Evolutionary conservation across 2,113 vertebrate genomes (phyloP), one percentile per base, ranked within the genome.

Genomic region (Malurus alboscapulatus): DNA sequence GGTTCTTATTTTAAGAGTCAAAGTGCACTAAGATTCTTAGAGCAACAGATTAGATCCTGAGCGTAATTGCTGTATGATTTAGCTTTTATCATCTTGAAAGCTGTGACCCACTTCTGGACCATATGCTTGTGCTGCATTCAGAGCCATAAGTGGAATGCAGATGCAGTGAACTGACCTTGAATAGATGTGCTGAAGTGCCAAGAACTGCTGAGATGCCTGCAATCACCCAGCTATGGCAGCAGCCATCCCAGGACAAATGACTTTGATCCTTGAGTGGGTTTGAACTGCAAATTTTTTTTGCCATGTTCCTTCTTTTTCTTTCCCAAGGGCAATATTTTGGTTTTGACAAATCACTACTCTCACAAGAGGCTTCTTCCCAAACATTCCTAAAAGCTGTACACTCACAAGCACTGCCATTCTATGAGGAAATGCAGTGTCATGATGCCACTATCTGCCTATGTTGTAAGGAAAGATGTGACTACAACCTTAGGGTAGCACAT

Each of bases 91-190:
- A 73, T 87, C 71, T 79, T n/a, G 62, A 76, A 76, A 76, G 25
- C 84, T 66, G 20, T 84, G 94, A 93, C 87, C 92, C 71, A 83
- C 32, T 94, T 95, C 59, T 40, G 24, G 65, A 90, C 44, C 76
- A 63, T 74, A 74, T 88, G 65, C 67, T 36, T 90, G 4, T 63
- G 19, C 68, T 84, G 88, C 65, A 34, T 67, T 86, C 72, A 74
- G 67, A 90, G 68, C 32, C 15, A 1, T 18, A 57, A 77, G 72
- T 85, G 83, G 83, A 81, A 63, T 86, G 67, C 68, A 81, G 76
- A 88, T 80, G 72, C 59, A 86, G 82, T 14, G 16, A 79, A 22
- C 0, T 67, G 92, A 88, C 95, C 93, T 92, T 81, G 83, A 75
- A n/a, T 0, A 85, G 58, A 91, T 88, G 67, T 22, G 58, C 84